A percentile compares a stretch with the other conserved stretches of the same genome.
phyloP scores from a whole-genome alignment of 2,797 vertebrate genomes.

The Hoplostethus mediterraneus region DNA sequence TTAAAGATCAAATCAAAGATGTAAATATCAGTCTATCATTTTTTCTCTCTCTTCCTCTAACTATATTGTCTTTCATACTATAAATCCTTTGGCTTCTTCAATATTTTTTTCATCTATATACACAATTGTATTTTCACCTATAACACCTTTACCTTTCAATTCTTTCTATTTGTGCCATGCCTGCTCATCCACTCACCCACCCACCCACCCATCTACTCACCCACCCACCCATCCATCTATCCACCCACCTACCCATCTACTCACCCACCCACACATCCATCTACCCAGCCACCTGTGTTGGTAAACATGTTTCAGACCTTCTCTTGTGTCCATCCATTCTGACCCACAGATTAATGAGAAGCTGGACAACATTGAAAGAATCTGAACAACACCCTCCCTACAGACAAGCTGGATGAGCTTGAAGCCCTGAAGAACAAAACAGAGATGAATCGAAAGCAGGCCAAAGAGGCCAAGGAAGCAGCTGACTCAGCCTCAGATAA shows the following conservation, averaged over 20 bases:
- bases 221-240: background rate
- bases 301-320: background rate
- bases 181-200: background rate
- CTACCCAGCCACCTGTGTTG: background rate
- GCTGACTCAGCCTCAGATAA: slow-evolving; percentile 71
- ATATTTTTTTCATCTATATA: too few species aligned
- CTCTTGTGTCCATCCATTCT: slow-evolving; percentile 19
- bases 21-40: slow-evolving; percentile 65
- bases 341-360: slow-evolving; percentile 79
- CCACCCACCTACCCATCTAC: background rate
- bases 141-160: background rate
- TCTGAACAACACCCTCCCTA: slow-evolving; percentile 44
- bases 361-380: slow-evolving; percentile 68
- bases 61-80: background rate
- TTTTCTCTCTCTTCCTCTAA: background rate
- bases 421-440: slow-evolving; percentile 79
- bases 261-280: too few species aligned
- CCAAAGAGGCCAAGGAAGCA: slow-evolving; percentile 60
- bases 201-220: background rate
- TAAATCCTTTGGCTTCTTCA: too few species aligned
- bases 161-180: background rate
- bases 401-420: slow-evolving; percentile 70
- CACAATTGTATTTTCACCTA: too few species aligned
- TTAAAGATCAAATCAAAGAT: slow-evolving; percentile 68
- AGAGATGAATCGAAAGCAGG: slow-evolving; percentile 77